Evolutionary conservation across 1,140 invertebrate genomes (phyloP), one percentile per base, ranked within the genome.

Genomic region (Drosophila sp.): DNA sequence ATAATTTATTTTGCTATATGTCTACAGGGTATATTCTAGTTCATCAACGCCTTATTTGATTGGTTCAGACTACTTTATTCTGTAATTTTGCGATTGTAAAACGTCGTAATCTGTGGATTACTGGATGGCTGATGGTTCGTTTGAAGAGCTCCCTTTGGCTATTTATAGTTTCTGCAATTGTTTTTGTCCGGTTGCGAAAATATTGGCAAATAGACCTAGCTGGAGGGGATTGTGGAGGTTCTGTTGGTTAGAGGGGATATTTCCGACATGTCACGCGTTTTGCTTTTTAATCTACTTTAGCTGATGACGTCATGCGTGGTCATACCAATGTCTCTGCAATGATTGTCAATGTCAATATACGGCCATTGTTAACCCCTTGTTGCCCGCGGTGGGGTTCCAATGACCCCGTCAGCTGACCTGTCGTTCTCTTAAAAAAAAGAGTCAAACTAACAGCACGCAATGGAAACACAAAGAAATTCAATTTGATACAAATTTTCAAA

Each of bases 331-430:
- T n/a, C 45, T 34, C 7, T 70, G 66, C 46, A 67, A 72, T 67
- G 73, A 76, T 72, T 76, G 69, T 72, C 73, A 76, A 72, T 72
- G 73, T 76, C 73, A 76, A 61, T 72, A 61, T 29, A 46, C 16
- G 18, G 56, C n/a, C 56, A 56, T 65, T 54, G 67, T 64, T 76
- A 65, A 76, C 53, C 72, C 69, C 54, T 65, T 76, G 45, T 41
- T 4, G 32, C 2, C 2, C 6, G 8, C 0, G n/a, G 7, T 8
- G n/a, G 16, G 51, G 46, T 50, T 69, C 16, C 57, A 70, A 38
- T 61, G 57, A 18, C 9, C 8, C 36, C n/a, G 29, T 18, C 16
- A 45, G 46, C 40, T 41, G 27, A 46, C 41, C 34, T 29, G 29
- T 21, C 14, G 48, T 14, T 34, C 27, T 41, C n/a, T n/a, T 41